Percentiles rank a stretch among this genome's conserved stretches.
These are phyloP conservation scores for Pagetopsis macropterus DNA, from an alignment of 2,797 vertebrate species.

Conservation along the genomic window DNA sequence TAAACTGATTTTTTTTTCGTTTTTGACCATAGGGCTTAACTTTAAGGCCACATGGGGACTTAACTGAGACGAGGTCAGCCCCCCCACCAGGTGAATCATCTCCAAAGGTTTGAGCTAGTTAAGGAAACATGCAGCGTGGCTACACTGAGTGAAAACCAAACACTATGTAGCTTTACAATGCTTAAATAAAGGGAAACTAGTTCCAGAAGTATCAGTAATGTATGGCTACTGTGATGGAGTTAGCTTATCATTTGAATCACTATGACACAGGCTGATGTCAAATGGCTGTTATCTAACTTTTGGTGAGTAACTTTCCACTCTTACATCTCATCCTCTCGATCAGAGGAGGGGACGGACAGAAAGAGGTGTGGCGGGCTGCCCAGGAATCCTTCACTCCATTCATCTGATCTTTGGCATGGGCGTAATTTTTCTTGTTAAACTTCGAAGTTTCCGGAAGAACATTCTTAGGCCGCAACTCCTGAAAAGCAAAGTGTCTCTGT, in stretches of 20 bases:
- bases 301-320: slow-evolving; percentile 57
- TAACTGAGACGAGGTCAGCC: background rate
- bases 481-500: slow-evolving; percentile 24
- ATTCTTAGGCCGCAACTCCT: slow-evolving; percentile 38
- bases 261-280: slow-evolving; percentile 32
- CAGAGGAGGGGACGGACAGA: slow-evolving; percentile 67
- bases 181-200: slow-evolving; percentile 5
- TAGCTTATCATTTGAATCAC: slow-evolving; percentile 19
- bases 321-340: slow-evolving; percentile 90
- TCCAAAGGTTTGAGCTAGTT: background rate
- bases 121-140: background rate
- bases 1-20: background rate
- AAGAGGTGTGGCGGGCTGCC: slow-evolving; percentile 50
- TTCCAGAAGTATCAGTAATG: background rate
- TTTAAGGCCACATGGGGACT: background rate
- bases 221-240: slow-evolving; percentile 13
- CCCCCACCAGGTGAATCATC: background rate
- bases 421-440: slow-evolving; percentile 46
- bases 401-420: slow-evolving; percentile 38
- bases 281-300: slow-evolving; percentile 50
- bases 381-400: slow-evolving; percentile 57
- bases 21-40: background rate
- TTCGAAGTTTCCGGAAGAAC: slow-evolving; percentile 46
- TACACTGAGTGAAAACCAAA: slow-evolving; percentile 8
- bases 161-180: background rate